Base-by-base conservation (phyloP, 2,888 invertebrate genomes). In the Schizaphis graminum region DNA sequence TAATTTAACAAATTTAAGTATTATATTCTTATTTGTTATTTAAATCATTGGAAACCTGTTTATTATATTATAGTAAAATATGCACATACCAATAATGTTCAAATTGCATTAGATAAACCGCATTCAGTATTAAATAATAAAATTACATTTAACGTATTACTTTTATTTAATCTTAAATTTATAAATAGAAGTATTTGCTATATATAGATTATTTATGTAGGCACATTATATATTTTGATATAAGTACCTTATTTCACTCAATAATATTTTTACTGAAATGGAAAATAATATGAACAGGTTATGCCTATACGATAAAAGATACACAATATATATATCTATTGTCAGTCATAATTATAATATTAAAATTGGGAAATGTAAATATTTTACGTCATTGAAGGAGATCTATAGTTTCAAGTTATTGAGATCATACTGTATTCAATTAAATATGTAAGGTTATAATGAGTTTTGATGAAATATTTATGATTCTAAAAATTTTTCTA, bases 391-490 rank as follows among this genome's bases (percentile, higher is more conserved):
- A 35, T 77, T 77, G n/a, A 35, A 67, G 47, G 16, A 87, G 49
- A 21, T 49, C n/a, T 49, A 35, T 87, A n/a, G 49, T 21, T 49
- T 49, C 2, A n/a, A 67, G 47, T 91, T 49, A 35, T 49, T 5
- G 49, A 49, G 26, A n/a, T 91, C 28, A 26, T 4, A 49, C 16
- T 21, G n/a, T 90, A n/a, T 47, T 67, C 67, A n/a, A 24, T 56
- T 85, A 56, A 13, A 44, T 85, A 56, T 11, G 77, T 77, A 77
- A 77, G 21, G 49, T 53, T 35, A 35, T 91, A 91, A 53, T 77
- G 41, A 49, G 28, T 91, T 91, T 91, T 91, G 53, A 56, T 57
- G 10, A 85, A 85, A 67, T 67, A 91, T 91, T 56, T 53, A 44
- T 85, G 84, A 56, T 57, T 85, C 85, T 85, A 56, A 85, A 91